These are phyloP conservation scores for Parazoanthus swiftii DNA, from an alignment of 92 coral and sea anemone genomes.

Conservation along the genomic window DNA sequence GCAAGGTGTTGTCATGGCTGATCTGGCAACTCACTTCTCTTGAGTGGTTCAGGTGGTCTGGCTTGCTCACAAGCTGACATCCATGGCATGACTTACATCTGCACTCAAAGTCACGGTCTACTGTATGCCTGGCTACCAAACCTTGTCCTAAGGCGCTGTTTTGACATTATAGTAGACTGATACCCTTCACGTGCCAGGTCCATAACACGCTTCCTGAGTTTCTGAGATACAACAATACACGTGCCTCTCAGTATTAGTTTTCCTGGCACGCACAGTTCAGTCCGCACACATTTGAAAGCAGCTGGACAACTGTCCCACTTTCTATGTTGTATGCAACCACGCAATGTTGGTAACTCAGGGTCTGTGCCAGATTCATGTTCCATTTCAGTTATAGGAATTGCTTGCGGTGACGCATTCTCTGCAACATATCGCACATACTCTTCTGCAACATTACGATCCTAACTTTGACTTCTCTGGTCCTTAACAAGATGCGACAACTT, in stretches of 20 bases:
- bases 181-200: no score
- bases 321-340: conserved; percentile 35
- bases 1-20: conserved; percentile 43
- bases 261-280: conserved; percentile 43
- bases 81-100: conserved; percentile 47
- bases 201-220: conserved; percentile 6
- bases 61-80: conserved; percentile 45
- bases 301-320: conserved; percentile 38
- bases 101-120: conserved; percentile 37
- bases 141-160: no score
- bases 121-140: background rate
- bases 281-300: conserved; percentile 32
- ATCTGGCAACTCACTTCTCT: conserved; percentile 38
- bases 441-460: no score
- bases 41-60: conserved; percentile 33
- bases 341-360: conserved; percentile 29
- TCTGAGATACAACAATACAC: conserved; percentile 34
- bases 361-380: conserved; percentile 41
- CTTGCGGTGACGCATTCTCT: conserved; percentile 49
- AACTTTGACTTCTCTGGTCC: no score
- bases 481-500: no score
- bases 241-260: conserved; percentile 40
- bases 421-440: conserved; percentile 34
- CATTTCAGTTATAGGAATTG: conserved; percentile 44
- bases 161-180: no score